phyloP scores from a whole-genome alignment of 2,797 vertebrate species.

The Pempheris klunzingeri region DNA sequence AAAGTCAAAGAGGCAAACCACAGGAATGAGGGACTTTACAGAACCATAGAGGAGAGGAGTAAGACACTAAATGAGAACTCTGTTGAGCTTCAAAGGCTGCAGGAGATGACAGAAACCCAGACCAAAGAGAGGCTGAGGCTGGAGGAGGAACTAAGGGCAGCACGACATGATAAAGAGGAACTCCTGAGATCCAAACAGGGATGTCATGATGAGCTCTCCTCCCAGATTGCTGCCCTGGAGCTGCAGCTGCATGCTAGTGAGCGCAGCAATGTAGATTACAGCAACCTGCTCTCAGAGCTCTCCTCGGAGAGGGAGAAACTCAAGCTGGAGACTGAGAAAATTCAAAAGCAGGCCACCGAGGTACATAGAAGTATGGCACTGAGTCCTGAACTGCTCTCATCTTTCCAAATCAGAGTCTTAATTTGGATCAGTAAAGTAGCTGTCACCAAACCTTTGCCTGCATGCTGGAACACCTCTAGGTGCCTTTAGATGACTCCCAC shows the following conservation, averaged over 20 bases:
- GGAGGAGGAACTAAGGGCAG: constrained; percentile 90
- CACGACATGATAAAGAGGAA: constrained; percentile 87
- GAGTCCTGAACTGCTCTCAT: constrained; percentile 61
- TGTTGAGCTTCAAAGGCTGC: constrained; percentile 89
- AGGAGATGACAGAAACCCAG: constrained; percentile 89
- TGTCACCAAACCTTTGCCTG: constrained; percentile 59
- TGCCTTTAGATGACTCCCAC: constrained; percentile 21
- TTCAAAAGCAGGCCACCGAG: constrained; percentile 95
- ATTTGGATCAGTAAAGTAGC: constrained; percentile 58
- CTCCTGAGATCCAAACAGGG: constrained; percentile 85
- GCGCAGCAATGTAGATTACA: constrained; percentile 89
- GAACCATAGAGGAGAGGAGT: constrained; percentile 90
- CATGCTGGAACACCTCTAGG: constrained; percentile 61
- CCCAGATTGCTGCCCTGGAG: constrained; percentile 89
- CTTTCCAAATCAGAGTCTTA: constrained; percentile 69
- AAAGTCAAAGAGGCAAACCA: constrained; percentile 88
- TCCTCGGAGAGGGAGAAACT: constrained; percentile 96
- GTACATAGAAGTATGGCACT: constrained; percentile 86
- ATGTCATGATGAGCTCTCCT: constrained; percentile 85
- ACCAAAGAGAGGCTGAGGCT: constrained; percentile 91
- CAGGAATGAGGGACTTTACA: constrained; percentile 89
- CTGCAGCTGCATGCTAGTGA: constrained; percentile 91
- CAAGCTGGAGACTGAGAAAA: constrained; percentile 95
- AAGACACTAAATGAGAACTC: constrained; percentile 86
- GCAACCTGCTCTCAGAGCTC: constrained; percentile 93